Percentiles rank a stretch among this genome's conserved stretches.
phyloP scores from a whole-genome alignment of 1,140 invertebrate genomes.

The Ladona fulva region DNA sequence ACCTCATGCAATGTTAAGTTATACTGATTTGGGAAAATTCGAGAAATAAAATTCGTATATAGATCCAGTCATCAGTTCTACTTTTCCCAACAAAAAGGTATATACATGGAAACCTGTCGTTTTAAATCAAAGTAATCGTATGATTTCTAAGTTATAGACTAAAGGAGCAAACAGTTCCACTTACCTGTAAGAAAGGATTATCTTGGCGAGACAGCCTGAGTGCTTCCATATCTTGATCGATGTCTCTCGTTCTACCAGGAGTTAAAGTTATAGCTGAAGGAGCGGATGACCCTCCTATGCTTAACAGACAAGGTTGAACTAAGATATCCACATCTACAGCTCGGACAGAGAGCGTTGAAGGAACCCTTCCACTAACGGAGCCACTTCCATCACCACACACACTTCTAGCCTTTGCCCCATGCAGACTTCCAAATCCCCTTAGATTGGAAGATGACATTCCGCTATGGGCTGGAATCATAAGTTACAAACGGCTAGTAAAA shows the following conservation, averaged over 20 bases:
- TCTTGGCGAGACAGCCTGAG: conserved; percentile 67
- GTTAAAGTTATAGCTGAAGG: conserved; percentile 54
- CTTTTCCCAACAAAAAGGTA: too few species aligned
- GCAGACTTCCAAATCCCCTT: neutral
- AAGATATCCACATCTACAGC: neutral
- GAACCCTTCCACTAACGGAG: neutral
- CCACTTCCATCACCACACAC: neutral
- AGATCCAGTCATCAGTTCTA: too few species aligned
- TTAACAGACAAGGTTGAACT: neutral
- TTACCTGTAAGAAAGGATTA: conserved; percentile 69
- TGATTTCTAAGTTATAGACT: too few species aligned
- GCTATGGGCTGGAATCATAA: neutral
- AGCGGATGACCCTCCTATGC: neutral
- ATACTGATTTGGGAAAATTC: too few species aligned
- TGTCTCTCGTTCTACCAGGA: conserved; percentile 62
- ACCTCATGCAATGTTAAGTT: too few species aligned
- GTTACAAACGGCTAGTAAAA: neutral
- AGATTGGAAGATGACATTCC: neutral
- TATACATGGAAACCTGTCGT: too few species aligned
- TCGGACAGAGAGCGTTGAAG: neutral
- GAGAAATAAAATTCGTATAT: too few species aligned
- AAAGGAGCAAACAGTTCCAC: too few species aligned
- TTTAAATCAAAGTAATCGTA: too few species aligned
- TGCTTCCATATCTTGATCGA: conserved; percentile 75
- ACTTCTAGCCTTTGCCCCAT: neutral